Percentiles rank a stretch among this genome's conserved stretches.
phyloP scores from a whole-genome alignment of 1,140 invertebrate species.

The Pararge aegeria region DNA sequence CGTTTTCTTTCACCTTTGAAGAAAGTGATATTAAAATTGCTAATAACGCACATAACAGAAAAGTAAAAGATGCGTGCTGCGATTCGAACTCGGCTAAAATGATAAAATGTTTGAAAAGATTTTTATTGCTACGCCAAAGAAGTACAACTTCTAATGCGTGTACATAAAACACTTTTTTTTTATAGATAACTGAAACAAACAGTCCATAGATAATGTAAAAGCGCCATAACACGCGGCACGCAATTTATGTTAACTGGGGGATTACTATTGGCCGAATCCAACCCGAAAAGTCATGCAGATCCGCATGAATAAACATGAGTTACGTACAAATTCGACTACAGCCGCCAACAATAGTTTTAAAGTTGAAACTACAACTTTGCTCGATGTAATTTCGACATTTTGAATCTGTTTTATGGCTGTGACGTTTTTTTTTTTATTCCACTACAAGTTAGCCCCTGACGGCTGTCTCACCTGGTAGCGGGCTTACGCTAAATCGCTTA shows the following conservation, averaged over 20 bases:
- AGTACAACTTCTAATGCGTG: no score
- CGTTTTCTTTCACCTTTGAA: no score
- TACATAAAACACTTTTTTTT: not conserved
- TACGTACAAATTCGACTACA: slow-evolving; percentile 2
- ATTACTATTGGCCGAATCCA: not conserved
- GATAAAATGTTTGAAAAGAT: no score
- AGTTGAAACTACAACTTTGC: not conserved
- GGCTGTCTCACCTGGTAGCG: no score
- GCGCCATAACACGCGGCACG: not conserved
- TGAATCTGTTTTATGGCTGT: not conserved
- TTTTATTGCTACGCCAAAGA: no score
- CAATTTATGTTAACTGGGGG: slow-evolving; percentile 5
- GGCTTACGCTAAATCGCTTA: no score
- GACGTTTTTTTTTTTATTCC: not conserved
- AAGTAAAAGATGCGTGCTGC: no score
- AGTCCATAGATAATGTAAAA: slow-evolving; percentile 1
- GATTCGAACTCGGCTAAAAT: no score
- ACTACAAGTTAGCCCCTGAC: no score
- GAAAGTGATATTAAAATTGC: no score
- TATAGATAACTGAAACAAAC: not conserved
- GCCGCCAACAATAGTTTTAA: not conserved
- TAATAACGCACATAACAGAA: no score
- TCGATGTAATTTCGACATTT: not conserved
- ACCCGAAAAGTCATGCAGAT: slow-evolving; percentile 9
- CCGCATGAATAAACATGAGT: slow-evolving; percentile 10